A percentile compares a stretch with the other conserved stretches of the same genome.
Conservation (phyloP, 2,888 invertebrate species). For the Deladenus siricidicola region DNA sequence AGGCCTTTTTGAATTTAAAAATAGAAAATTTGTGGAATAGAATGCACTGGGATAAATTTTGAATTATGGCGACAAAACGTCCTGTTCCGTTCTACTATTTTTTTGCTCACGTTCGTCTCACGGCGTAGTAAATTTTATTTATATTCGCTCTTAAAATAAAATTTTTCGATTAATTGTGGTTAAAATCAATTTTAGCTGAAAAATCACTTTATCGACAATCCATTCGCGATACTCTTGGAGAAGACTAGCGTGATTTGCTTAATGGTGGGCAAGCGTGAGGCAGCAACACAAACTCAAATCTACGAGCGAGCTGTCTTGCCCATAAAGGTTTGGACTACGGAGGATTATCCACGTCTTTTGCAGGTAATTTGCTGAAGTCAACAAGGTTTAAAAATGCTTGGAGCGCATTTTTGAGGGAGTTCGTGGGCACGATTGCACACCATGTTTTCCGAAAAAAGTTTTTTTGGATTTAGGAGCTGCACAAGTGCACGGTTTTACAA, state of each 20-base stretch:
- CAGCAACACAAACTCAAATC: neutral
- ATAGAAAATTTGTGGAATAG: too few relatives aligned
- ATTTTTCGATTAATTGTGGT: too few relatives aligned
- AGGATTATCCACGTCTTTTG: neutral
- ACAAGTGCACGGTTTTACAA: neutral
- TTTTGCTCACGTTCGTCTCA: too few relatives aligned
- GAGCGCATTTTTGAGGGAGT: too few relatives aligned
- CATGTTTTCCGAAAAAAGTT: too few relatives aligned
- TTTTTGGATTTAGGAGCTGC: neutral
- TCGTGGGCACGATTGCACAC: too few relatives aligned
- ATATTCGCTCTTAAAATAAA: too few relatives aligned
- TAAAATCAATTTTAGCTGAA: constrained; percentile 1
- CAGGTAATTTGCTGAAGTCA: neutral
- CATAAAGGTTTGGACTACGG: neutral
- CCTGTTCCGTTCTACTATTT: too few relatives aligned
- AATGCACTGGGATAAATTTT: too few relatives aligned
- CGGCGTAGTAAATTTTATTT: too few relatives aligned
- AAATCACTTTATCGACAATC: neutral
- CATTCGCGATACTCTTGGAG: neutral
- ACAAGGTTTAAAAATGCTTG: neutral
- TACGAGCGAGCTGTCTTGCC: neutral
- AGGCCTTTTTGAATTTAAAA: too few relatives aligned
- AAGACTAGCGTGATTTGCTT: neutral
- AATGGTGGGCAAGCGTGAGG: neutral
- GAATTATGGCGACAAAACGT: too few relatives aligned